These are phyloP conservation scores for Leptura quadrifasciata DNA, from an alignment of 2,888 invertebrate species.

Conservation along the genomic window DNA sequence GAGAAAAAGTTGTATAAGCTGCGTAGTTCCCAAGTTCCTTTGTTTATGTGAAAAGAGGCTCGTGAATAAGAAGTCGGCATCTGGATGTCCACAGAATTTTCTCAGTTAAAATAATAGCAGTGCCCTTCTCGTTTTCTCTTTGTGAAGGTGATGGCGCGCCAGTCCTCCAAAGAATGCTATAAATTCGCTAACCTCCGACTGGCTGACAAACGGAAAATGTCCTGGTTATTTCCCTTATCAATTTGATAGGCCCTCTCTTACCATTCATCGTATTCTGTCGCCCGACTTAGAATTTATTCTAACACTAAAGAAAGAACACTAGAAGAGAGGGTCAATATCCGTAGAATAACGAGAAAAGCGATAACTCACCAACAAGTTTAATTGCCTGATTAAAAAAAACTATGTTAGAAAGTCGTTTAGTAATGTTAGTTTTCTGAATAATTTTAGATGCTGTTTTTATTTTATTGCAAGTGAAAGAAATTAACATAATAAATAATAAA, in stretches of 20 bases:
- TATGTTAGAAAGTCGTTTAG: too few species aligned
- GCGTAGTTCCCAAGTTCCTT: constrained; percentile 47
- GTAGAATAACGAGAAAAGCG: not conserved
- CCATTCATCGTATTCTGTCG: constrained; percentile 34
- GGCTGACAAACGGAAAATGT: constrained; percentile 63
- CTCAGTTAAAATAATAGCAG: constrained; percentile 69
- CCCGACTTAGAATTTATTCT: constrained; percentile 30
- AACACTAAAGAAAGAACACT: constrained; percentile 12
- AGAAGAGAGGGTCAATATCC: constrained; percentile 3
- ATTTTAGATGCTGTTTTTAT: too few species aligned
- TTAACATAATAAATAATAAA: too few species aligned
- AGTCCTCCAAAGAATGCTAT: constrained; percentile 67
- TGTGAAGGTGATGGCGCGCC: constrained; percentile 65
- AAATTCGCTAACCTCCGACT: constrained; percentile 65
- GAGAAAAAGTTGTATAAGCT: constrained; percentile 36
- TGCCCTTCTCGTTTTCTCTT: constrained; percentile 63
- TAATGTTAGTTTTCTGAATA: too few species aligned
- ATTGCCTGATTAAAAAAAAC: not conserved
- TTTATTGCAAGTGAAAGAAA: too few species aligned
- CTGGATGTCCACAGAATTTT: constrained; percentile 68
- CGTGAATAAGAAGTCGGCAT: constrained; percentile 61
- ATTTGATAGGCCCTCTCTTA: constrained; percentile 46
- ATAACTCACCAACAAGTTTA: not conserved
- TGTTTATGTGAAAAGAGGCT: constrained; percentile 55
- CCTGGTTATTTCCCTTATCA: constrained; percentile 56